These are phyloP conservation scores for Pseudopodoces humilis DNA, from an alignment of 2,113 vertebrate species.

Conservation along the genomic window DNA sequence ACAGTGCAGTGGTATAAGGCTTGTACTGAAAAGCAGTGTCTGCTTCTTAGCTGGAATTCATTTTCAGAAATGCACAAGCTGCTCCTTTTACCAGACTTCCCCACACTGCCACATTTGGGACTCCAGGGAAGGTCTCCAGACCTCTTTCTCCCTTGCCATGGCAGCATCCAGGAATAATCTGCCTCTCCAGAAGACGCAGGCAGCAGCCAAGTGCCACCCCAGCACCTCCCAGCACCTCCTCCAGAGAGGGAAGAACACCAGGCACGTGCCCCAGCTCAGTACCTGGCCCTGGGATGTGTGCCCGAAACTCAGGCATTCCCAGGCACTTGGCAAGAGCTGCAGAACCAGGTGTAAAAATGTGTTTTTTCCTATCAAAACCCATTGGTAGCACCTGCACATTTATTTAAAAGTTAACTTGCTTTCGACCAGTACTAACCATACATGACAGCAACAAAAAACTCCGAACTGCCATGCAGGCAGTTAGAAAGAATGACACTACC, in stretches of 20 bases:
- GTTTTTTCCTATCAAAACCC: neutral
- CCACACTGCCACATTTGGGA: rapidly evolving
- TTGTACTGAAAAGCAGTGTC: neutral
- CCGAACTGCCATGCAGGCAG: neutral
- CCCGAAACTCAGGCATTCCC: neutral
- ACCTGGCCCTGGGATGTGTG: neutral
- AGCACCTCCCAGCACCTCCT: neutral
- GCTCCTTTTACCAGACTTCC: neutral
- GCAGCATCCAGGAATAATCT: rapidly evolving
- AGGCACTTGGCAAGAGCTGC: neutral
- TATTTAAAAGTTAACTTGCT: neutral
- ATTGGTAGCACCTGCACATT: neutral
- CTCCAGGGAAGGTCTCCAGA: neutral
- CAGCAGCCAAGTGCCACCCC: neutral
- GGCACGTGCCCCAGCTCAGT: rapidly evolving
- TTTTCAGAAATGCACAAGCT: neutral
- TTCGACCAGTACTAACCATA: neutral
- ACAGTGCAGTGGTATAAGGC: neutral
- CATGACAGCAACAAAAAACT: neutral
- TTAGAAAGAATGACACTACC: neutral
- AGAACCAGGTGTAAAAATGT: neutral
- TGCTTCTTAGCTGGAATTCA: neutral
- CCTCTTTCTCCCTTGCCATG: rapidly evolving
- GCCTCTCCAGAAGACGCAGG: neutral
- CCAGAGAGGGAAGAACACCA: neutral